Conservation (phyloP, 2,113 vertebrate genomes). For the Sigmodon hispidus region DNA sequence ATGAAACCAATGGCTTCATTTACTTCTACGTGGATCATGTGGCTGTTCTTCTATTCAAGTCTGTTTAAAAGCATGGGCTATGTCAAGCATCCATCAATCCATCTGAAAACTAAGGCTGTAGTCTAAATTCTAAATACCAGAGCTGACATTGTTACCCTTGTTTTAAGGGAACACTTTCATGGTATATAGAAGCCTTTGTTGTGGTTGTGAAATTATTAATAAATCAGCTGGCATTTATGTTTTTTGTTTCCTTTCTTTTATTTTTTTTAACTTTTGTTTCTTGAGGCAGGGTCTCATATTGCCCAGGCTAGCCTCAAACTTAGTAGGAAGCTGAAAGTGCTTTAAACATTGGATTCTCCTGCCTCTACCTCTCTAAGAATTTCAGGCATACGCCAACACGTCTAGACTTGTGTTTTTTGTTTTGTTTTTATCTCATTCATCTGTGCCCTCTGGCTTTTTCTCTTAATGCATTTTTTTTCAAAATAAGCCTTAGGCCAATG, state of each 20-base stretch:
- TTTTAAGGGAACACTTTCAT: slow-evolving; percentile 82
- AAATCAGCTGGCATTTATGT: slow-evolving; percentile 84
- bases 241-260: slow-evolving; percentile 44
- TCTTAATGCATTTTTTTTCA: slow-evolving; percentile 76
- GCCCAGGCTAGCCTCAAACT: not conserved
- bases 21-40: slow-evolving; percentile 99
- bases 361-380: not conserved
- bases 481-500: not conserved
- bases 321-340: not conserved
- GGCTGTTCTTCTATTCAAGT: slow-evolving; percentile 97
- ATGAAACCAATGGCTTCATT: slow-evolving; percentile 98
- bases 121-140: slow-evolving; percentile 78
- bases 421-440: slow-evolving; percentile 83
- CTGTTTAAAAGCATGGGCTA: slow-evolving; percentile 87
- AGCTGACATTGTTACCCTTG: slow-evolving; percentile 84
- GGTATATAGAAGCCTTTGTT: slow-evolving; percentile 88
- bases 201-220: slow-evolving; percentile 83
- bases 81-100: slow-evolving; percentile 76
- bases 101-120: slow-evolving; percentile 79
- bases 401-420: slow-evolving; percentile 72
- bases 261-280: not conserved
- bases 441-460: slow-evolving; percentile 78
- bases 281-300: not conserved
- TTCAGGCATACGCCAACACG: not conserved
- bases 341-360: not conserved